Evolutionary conservation across 1,140 invertebrate species (phyloP).

Genomic region (Drosophila sp.): DNA sequence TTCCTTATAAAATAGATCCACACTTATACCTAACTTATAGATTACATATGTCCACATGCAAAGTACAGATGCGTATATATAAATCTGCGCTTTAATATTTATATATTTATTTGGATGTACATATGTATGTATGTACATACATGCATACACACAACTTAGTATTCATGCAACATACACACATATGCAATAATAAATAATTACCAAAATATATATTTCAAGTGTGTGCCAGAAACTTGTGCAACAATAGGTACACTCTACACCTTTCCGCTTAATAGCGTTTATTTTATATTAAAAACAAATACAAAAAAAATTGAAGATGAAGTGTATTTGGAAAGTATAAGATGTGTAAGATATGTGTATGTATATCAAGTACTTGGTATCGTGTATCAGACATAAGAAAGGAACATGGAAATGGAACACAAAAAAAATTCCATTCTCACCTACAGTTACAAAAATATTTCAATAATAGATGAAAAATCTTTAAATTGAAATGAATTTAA

Average conservation of each 20-base stretch:
- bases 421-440: no score
- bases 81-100: background rate
- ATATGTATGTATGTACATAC: background rate
- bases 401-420: background rate
- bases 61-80: background rate
- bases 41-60: no score
- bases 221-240: background rate
- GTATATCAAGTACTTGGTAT: background rate
- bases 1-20: no score
- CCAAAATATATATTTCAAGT: conserved; percentile 8
- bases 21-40: no score
- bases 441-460: no score
- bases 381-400: background rate
- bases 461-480: no score
- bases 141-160: background rate
- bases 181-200: conserved; percentile 1
- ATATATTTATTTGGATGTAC: background rate
- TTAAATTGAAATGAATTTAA: no score
- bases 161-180: background rate
- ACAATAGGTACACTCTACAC: background rate
- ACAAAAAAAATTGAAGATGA: background rate
- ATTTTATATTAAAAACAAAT: conserved; percentile 1
- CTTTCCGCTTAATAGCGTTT: background rate
- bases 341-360: conserved; percentile 12
- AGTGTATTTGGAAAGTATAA: conserved; percentile 13